Base-by-base conservation (phyloP, 2,113 vertebrate species). In the Pogonocichla stellata region DNA sequence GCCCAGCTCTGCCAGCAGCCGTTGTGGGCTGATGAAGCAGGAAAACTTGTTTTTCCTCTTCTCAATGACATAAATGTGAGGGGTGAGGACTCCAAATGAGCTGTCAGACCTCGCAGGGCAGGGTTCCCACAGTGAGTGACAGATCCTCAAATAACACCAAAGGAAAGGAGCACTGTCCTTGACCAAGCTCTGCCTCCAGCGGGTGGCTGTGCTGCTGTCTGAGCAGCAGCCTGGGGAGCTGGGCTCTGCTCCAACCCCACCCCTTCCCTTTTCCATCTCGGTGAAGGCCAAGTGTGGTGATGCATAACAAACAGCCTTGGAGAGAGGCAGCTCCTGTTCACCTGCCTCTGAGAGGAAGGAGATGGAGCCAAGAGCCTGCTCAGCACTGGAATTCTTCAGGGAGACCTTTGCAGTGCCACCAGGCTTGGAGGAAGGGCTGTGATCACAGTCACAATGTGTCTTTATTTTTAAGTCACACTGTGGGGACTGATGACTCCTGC, bases 41-140 rank as follows among this genome's bases (percentile, higher is more conserved):
- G 79, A 92, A 79, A 95, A 95, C 90, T 94, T 80, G 92, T 82
- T 96, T 94, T 85, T 82, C 88, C n/a, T 89, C 80, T 91, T 88
- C 53, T 80, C 34, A 11, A 19, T 77, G 81, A 61, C 62, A 26
- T 36, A 31, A 74, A 92, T 10, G 11, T 7, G 51, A 62, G 31
- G 80, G 10, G 3, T 51, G 70, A 95, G 78, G 24, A 54, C 48
- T 87, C 90, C 80, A 45, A 31, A 64, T 79, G 6, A 81, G 57
- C 66, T 85, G 62, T 42, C 60, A 92, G 72, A 65, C 31, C 66
- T 90, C 1, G 8, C 50, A 69, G 90, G 57, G 43, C 65, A 1
- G 0, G 69, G 36, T 75, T 90, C 53, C 70, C 70, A 9, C 29
- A 23, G 18, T 14, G 51, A 91, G 43, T 19, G 47, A 36, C 34